Percentiles rank a stretch among this genome's conserved stretches.
Evolutionary conservation across 2,888 invertebrate species (phyloP).

Genomic region (Neoascia interrupta): DNA sequence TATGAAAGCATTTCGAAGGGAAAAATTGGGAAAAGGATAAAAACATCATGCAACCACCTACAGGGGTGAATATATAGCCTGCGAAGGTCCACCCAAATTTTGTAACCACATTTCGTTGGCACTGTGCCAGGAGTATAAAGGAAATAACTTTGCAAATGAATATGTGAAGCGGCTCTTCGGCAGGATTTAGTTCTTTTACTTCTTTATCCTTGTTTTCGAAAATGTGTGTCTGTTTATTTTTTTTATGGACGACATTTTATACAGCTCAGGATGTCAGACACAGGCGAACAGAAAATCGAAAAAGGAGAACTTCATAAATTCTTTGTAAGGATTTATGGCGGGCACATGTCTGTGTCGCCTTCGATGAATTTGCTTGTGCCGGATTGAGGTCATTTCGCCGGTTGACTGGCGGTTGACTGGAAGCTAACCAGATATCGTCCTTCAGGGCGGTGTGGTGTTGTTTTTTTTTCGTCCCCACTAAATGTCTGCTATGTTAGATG

Average conservation of each 20-base stretch:
- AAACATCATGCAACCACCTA: background rate
- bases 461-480: too few relatives aligned
- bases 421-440: slow-evolving; percentile 24
- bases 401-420: slow-evolving; percentile 51
- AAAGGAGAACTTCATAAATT: slow-evolving; percentile 47
- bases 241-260: slow-evolving; percentile 44
- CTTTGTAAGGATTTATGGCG: slow-evolving; percentile 57
- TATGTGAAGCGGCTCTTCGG: slow-evolving; percentile 19
- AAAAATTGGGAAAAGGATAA: slow-evolving; percentile 1
- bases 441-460: background rate
- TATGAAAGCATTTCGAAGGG: background rate
- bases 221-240: slow-evolving; percentile 10
- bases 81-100: slow-evolving; percentile 14
- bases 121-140: slow-evolving; percentile 21
- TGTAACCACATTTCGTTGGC: slow-evolving; percentile 43
- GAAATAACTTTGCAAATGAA: slow-evolving; percentile 16
- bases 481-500: too few relatives aligned
- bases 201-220: slow-evolving; percentile 1
- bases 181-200: slow-evolving; percentile 20
- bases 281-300: slow-evolving; percentile 13
- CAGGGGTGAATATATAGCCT: too few relatives aligned
- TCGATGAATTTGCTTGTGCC: slow-evolving; percentile 37
- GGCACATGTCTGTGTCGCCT: slow-evolving; percentile 54
- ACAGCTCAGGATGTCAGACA: slow-evolving; percentile 49
- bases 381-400: slow-evolving; percentile 55